Percentiles rank a stretch among this genome's conserved stretches.
These are phyloP conservation scores for Rotaria socialis DNA, from an alignment of 2,888 invertebrate genomes.

Conservation along the genomic window DNA sequence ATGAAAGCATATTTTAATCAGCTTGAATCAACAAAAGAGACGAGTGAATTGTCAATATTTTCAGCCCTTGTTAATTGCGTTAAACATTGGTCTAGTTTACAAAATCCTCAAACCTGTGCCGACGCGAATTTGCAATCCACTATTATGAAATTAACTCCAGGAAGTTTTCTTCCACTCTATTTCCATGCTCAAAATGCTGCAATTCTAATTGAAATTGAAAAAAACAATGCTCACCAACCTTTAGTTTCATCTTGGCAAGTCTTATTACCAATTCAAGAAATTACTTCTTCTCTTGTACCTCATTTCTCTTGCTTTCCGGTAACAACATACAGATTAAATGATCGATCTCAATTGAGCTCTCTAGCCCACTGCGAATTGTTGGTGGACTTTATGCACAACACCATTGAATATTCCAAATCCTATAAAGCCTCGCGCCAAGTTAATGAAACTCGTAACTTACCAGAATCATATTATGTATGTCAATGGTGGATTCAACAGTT, in stretches of 20 bases:
- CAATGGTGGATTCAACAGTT: neutral
- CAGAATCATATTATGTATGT: neutral
- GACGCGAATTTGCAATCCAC: neutral
- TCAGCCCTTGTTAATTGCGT: neutral
- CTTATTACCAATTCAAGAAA: neutral
- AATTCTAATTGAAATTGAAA: neutral
- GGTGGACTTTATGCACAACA: neutral
- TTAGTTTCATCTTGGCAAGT: conserved; percentile 23
- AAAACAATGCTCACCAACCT: neutral
- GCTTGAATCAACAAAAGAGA: neutral
- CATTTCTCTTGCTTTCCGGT: neutral
- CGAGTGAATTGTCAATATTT: neutral
- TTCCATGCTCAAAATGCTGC: conserved; percentile 23
- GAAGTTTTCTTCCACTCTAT: neutral
- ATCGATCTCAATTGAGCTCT: neutral
- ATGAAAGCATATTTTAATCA: neutral
- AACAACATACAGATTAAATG: neutral
- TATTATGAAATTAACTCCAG: neutral
- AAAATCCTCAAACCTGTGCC: neutral
- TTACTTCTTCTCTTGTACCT: neutral
- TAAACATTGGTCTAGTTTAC: neutral
- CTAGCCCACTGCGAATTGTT: neutral
- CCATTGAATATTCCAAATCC: conserved; percentile 16
- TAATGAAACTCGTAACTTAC: neutral
- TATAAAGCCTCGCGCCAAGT: neutral